Base-by-base conservation (phyloP, 2,888 invertebrate species). In the Thecocarcelia acutangulata region DNA sequence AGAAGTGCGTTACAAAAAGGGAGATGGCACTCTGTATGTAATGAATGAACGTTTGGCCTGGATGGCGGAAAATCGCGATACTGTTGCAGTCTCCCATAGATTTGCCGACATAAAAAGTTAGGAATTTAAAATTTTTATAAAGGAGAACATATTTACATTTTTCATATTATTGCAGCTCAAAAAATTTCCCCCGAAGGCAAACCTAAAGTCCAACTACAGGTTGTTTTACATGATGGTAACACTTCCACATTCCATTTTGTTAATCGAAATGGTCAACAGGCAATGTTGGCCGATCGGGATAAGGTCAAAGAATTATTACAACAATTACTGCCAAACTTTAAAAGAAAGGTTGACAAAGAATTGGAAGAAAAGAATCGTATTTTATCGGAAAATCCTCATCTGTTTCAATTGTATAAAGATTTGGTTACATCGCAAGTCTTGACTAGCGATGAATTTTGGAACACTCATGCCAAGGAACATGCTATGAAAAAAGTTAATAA, bases 191-290 rank as follows among this genome's bases (percentile, higher is more conserved):
- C 99, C 0, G 98, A 95, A 86, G 98, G 97, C 28, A 99, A 99
- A 91, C 95, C 97, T 28, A 99, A 99, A 92, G 97, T 99, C 72
- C 99, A 99, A 90, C 92, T 99, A 15, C 99, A 99, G 93, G 95
- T 99, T 19, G 97, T 98, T 19, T 92, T 99, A 83, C 97, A 98
- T 86, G 97, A 97, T 92, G 97, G 97, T 21, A 94, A 96, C 61
- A 96, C 97, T 59, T 97, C 97, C 3, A 99, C 98, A 13, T 99
- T 99, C 92, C 99, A 99, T 89, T 99, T 99, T 91, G 96, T 96
- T 59, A 97, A 98, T 90, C 94, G 96, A 4, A 94, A 93, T 61
- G 97, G 98, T 0, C 92, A 94, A 28, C 94, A 94, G 37, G 94
- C 94, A 6, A 98, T 98, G 91, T 93, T 97, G 12, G 94, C 95